Conservation (phyloP, 1,140 invertebrate species). For the Cydia amplana region DNA sequence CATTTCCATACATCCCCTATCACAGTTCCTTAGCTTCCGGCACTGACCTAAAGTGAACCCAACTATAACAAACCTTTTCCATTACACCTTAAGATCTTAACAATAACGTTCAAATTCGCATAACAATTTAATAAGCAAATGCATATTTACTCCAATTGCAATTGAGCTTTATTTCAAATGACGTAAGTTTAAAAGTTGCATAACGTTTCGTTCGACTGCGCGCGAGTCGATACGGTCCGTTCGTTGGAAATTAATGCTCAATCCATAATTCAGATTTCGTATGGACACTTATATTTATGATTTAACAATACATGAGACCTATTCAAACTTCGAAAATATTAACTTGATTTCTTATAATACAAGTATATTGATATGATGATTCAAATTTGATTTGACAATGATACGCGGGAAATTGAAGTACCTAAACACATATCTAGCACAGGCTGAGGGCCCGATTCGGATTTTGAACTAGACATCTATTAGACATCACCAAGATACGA, state of each 20-base stretch:
- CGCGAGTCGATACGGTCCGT: background rate
- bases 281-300: constrained; percentile 16
- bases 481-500: too few relatives aligned
- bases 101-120: background rate
- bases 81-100: background rate
- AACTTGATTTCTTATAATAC: too few relatives aligned
- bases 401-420: too few relatives aligned
- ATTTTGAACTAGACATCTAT: too few relatives aligned
- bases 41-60: constrained; percentile 13
- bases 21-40: background rate
- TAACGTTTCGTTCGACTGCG: background rate
- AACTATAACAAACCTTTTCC: background rate
- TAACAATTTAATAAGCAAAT: background rate
- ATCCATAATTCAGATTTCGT: constrained; percentile 16
- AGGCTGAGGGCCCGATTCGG: too few relatives aligned
- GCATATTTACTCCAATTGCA: background rate
- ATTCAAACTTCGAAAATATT: too few relatives aligned
- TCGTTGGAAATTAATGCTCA: constrained; percentile 2
- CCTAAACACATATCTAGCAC: too few relatives aligned
- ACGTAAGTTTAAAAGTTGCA: background rate
- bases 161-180: background rate
- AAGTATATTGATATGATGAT: too few relatives aligned
- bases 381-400: too few relatives aligned
- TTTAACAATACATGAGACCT: background rate
- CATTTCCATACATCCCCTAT: background rate